These are phyloP conservation scores for Amphimallon solstitiale DNA, from an alignment of 2,888 invertebrate species.

Conservation along the genomic window DNA sequence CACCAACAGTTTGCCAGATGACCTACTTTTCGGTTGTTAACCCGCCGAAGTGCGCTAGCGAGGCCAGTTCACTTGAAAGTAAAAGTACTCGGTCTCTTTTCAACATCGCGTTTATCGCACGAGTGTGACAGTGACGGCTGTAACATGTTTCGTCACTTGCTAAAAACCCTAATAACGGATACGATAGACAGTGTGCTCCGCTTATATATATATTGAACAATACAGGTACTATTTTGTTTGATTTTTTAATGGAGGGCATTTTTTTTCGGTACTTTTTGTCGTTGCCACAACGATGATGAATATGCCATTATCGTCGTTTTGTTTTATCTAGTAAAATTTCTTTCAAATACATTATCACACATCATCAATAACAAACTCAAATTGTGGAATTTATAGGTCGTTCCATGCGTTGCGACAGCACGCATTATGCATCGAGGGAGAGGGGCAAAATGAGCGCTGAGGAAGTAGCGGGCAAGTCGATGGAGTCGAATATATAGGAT, in stretches of 20 bases:
- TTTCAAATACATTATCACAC: too few species aligned
- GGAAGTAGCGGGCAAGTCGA: too few species aligned
- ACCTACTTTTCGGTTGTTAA: slow-evolving; percentile 84
- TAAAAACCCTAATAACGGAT: slow-evolving; percentile 41
- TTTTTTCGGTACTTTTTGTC: too few species aligned
- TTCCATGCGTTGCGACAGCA: too few species aligned
- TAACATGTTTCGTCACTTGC: slow-evolving; percentile 40
- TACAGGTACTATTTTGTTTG: slow-evolving; percentile 37
- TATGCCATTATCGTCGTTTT: too few species aligned
- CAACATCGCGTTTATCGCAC: slow-evolving; percentile 41
- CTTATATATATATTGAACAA: slow-evolving; percentile 35
- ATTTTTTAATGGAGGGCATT: slow-evolving; percentile 31
- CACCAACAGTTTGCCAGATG: slow-evolving; percentile 74
- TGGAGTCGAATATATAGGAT: too few species aligned
- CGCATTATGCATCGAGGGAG: too few species aligned
- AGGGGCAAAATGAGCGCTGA: too few species aligned
- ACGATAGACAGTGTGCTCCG: slow-evolving; percentile 30
- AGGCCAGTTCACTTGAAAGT: slow-evolving; percentile 71
- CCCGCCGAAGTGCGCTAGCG: slow-evolving; percentile 67
- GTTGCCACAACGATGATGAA: too few species aligned
- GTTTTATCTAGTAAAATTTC: too few species aligned
- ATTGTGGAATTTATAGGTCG: too few species aligned
- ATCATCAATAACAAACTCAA: too few species aligned
- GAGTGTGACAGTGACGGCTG: slow-evolving; percentile 38
- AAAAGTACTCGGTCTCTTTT: slow-evolving; percentile 65